phyloP scores from a whole-genome alignment of 1,140 invertebrate genomes.

The Plectus sambesii region DNA sequence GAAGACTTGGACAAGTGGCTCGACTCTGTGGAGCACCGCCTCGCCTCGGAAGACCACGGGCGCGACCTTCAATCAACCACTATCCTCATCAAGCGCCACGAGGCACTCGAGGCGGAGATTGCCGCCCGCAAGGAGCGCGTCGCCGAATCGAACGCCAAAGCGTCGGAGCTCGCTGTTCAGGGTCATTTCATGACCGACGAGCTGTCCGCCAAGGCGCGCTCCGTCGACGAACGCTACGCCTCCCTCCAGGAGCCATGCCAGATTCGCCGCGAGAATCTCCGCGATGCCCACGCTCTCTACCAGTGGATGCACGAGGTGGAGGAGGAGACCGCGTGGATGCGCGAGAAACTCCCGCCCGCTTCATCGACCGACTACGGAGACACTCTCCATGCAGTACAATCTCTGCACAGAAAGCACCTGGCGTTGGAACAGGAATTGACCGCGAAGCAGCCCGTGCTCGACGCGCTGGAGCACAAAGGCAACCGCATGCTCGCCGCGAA shows the following conservation, averaged over 20 bases:
- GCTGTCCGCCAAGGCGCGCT: constrained; percentile 57
- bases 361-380: constrained; percentile 81
- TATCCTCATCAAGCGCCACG: constrained; percentile 60
- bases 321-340: constrained; percentile 94
- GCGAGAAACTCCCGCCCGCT: constrained; percentile 87
- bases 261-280: constrained; percentile 72
- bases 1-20: constrained; percentile 82
- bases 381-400: constrained; percentile 87
- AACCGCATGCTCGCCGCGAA: constrained; percentile 62
- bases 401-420: constrained; percentile 91
- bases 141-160: constrained; percentile 29
- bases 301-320: constrained; percentile 75
- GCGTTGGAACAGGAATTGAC: constrained; percentile 70
- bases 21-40: constrained; percentile 68
- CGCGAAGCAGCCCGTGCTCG: constrained; percentile 65
- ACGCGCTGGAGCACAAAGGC: constrained; percentile 59
- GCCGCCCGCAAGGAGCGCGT: constrained; percentile 25
- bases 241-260: constrained; percentile 75
- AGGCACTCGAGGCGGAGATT: constrained; percentile 29
- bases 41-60: constrained; percentile 69
- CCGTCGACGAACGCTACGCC: constrained; percentile 55
- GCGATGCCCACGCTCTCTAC: constrained; percentile 70
- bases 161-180: constrained; percentile 51
- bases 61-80: constrained; percentile 66
- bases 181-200: constrained; percentile 74